phyloP scores from a whole-genome alignment of 2,797 vertebrate genomes.

The Varecia variegata region DNA sequence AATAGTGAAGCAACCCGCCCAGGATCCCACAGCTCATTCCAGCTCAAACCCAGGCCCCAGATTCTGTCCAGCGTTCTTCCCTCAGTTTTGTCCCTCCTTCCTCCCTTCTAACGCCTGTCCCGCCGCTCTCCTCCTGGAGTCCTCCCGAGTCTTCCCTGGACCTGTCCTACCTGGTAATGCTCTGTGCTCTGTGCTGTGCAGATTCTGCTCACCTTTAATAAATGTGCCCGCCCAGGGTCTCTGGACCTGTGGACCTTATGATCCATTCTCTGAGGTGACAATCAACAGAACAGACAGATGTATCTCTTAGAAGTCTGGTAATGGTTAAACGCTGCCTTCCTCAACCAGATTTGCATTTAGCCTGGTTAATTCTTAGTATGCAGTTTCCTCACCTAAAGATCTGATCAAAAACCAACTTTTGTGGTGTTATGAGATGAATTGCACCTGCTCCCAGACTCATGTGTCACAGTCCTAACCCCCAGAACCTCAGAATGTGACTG shows the following conservation, averaged over 20 bases:
- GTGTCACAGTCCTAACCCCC: background rate
- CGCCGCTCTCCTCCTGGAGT: background rate
- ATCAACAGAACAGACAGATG: background rate
- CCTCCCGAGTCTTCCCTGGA: background rate
- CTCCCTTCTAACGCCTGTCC: background rate
- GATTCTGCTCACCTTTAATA: background rate
- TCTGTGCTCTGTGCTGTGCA: background rate
- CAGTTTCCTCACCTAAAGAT: background rate
- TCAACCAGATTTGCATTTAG: too few relatives aligned
- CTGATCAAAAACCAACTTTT: background rate
- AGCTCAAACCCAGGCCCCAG: background rate
- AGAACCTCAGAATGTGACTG: background rate
- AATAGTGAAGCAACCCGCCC: background rate
- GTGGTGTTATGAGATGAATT: background rate
- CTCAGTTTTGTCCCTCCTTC: background rate
- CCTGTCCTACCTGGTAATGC: rapidly evolving
- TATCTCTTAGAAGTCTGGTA: too few relatives aligned
- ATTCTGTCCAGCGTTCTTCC: background rate
- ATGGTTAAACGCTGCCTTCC: background rate
- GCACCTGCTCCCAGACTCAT: background rate
- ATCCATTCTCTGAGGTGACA: background rate
- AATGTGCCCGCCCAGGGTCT: background rate
- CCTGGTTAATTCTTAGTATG: background rate
- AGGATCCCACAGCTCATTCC: background rate
- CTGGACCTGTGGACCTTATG: background rate